Evolutionary conservation across 2,113 vertebrate species (phyloP).

Genomic region (Mormyrus lacerda): DNA sequence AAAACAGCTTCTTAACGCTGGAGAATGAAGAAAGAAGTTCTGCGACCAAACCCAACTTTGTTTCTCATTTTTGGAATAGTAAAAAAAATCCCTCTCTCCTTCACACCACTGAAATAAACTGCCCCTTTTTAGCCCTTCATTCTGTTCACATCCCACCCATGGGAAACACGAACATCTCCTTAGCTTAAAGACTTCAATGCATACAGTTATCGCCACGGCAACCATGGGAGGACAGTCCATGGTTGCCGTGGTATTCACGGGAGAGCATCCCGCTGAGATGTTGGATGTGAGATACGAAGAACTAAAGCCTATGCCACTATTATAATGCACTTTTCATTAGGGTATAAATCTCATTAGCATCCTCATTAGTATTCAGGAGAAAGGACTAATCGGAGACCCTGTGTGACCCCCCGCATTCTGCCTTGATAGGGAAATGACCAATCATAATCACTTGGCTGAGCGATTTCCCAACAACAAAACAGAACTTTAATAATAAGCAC

Average conservation of each 20-base stretch:
- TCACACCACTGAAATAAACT: neutral
- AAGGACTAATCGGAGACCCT: neutral
- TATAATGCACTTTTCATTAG: neutral
- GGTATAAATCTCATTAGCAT: conserved; percentile 1
- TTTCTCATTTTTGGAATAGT: neutral
- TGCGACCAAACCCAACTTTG: neutral
- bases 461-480: neutral
- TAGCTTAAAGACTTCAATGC: neutral
- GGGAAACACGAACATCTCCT: neutral
- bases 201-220: neutral
- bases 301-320: neutral
- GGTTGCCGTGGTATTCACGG: neutral
- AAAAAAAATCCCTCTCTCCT: neutral
- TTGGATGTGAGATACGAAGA: neutral
- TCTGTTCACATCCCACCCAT: neutral
- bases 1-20: neutral
- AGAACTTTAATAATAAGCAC: neutral
- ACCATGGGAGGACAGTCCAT: neutral
- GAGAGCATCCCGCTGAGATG: neutral
- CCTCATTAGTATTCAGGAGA: conserved; percentile 2
- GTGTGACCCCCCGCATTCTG: neutral
- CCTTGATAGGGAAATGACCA: neutral
- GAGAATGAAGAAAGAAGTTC: neutral
- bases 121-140: neutral
- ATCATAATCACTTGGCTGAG: neutral